phyloP scores from a whole-genome alignment of 2,888 invertebrate species.

The Leptinotarsa rubiginosa region DNA sequence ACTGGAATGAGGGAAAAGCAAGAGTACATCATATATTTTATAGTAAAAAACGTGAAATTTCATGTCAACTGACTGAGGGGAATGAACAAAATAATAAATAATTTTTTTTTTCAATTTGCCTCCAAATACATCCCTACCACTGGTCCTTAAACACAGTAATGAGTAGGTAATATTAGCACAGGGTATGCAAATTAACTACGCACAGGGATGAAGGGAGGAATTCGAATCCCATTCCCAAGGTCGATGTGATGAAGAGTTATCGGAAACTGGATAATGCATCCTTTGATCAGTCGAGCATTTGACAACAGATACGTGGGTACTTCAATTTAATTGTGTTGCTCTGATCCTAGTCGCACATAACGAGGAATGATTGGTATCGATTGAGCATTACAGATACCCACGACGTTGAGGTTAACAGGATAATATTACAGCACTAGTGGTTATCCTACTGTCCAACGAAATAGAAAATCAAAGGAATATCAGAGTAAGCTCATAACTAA shows the following conservation, averaged over 20 bases:
- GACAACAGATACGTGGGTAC: constrained; percentile 41
- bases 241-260: constrained; percentile 48
- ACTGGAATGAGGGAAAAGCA: no score
- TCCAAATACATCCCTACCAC: constrained; percentile 22
- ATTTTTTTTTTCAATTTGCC: no score
- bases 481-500: no score
- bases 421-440: no score
- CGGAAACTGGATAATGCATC: constrained; percentile 45
- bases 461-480: no score
- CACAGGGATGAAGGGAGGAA: constrained; percentile 36
- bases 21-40: no score
- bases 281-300: constrained; percentile 46
- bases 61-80: no score
- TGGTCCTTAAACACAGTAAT: constrained; percentile 30
- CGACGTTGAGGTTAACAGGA: no score
- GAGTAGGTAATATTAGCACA: constrained; percentile 40
- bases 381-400: background rate
- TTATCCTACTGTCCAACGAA: no score
- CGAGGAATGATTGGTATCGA: background rate
- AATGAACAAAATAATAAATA: no score
- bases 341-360: constrained; percentile 3
- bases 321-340: constrained; percentile 24
- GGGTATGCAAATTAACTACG: constrained; percentile 45
- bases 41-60: no score
- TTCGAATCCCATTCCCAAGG: constrained; percentile 41